Base-by-base conservation (phyloP, 2,797 vertebrate genomes). In the Oryzias dopingdopingensis region DNA sequence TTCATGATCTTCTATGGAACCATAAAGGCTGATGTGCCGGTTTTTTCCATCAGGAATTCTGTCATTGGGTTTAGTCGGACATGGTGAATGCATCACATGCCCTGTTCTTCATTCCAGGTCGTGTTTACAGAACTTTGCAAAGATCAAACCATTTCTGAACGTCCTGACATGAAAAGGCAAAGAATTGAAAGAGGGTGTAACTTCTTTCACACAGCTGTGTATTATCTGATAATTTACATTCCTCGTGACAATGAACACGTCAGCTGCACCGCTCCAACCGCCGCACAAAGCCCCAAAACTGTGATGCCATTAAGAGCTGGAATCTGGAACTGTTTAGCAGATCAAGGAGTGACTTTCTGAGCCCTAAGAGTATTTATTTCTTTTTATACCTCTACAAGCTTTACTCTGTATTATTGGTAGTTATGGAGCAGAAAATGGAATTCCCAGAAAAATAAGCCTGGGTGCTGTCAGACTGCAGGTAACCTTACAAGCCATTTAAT, bases 381-480 rank as follows among this genome's bases (percentile, higher is more conserved):
- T 78, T 81, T 85, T 82, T 73, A 86, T 83, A 79, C 74, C 74
- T 80, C 56, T 54, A 72, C 53, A 63, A 79, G 76, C 71, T 81
- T 82, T 72, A 75, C 66, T 80, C 82, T 65, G 76, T 82, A 85
- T 83, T 85, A 87, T 81, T 82, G 81, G 76, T 84, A 83, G 77
- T 85, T 87, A 84, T 79, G 68, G 72, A 81, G 71, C 85, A 87
- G 82, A 87, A 87, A 87, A 88, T 88, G 81, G 73, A 74, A 84
- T 86, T 85, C 78, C 78, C 85, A 88, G 83, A 85, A 74, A 85
- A 83, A 78, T 83, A 77, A 79, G 66, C 72, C 58, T 49, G 67
- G 74, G 65, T 72, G 77, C 81, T 82, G 65, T 81, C 77, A 80
- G 80, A 73, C 76, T 14, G 46, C 71, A 80, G 71, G 74, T 80